Base-by-base conservation (phyloP, 2,797 vertebrate species). In the Tympanoctomys barrerae region DNA sequence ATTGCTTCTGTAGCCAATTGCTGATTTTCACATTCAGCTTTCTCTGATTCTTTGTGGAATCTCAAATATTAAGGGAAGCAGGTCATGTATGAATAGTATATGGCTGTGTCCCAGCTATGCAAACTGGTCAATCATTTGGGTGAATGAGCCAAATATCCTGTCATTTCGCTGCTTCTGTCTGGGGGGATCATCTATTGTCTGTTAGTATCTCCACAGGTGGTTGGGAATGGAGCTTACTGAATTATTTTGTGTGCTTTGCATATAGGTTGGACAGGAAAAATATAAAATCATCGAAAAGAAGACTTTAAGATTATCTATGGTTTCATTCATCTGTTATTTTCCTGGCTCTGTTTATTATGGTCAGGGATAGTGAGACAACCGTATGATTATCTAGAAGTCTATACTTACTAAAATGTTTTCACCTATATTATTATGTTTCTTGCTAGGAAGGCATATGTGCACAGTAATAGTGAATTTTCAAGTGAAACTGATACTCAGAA, bases 241-340 rank as follows among this genome's bases (percentile, higher is more conserved):
- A 52, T 12, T 83, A 54, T 93, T 95, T 89, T 89, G 14, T 31
- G 36, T 36, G 14, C 36, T 21, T 39, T 88, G 7, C 62, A 71
- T 66, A 93, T 42, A 80, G 28, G 24, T 75, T 86, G 70, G 26
- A 78, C 86, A 82, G 1, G 70, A 96, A 95, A 91, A 52, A 82
- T 80, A 86, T 86, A 91, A 96, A 97, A 49, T 54, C 0, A 0
- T 71, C 73, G 61, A 89, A 91, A 91, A 75, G 77, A 94, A 94
- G 96, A 90, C 89, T 92, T 95, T 94, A 83, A 96, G 68, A 93
- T 93, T 91, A 95, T 90, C 88, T 95, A 33, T 93, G 75, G 1
- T 97, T 91, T 94, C n/a, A 88, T 80, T 94, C 68, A 86, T 90
- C 57, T 80, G 5, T 87, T 96, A 92, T 96, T 95, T 97, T 94